These are phyloP conservation scores for Ptychoptera contaminata DNA, from an alignment of 2,888 invertebrate genomes.

Conservation along the genomic window DNA sequence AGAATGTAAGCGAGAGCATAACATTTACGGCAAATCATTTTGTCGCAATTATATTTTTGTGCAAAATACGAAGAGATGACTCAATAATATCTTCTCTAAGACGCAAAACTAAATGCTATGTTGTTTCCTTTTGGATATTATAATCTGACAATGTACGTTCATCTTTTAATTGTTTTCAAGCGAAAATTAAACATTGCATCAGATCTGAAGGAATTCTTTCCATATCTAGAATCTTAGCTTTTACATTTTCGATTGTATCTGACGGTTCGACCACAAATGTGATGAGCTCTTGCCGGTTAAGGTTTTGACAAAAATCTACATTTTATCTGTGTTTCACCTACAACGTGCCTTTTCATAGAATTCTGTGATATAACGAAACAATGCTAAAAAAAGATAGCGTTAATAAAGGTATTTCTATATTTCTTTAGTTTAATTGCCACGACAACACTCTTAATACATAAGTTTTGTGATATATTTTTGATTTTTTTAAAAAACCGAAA, in stretches of 20 bases:
- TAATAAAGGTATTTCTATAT: too few relatives aligned
- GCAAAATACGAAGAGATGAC: slow-evolving; percentile 92
- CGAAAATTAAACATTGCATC: slow-evolving; percentile 80
- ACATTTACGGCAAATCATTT: slow-evolving; percentile 99
- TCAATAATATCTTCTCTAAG: slow-evolving; percentile 91
- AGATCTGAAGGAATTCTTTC: slow-evolving; percentile 86
- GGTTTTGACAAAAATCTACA: slow-evolving; percentile 97
- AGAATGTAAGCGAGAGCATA: slow-evolving; percentile 97
- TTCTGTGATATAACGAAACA: too few relatives aligned
- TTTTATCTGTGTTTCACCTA: slow-evolving; percentile 32
- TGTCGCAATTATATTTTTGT: slow-evolving; percentile 99
- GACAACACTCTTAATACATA: too few relatives aligned
- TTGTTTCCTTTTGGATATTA: slow-evolving; percentile 91
- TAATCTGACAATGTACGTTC: slow-evolving; percentile 84
- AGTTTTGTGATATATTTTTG: too few relatives aligned
- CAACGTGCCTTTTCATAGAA: too few relatives aligned
- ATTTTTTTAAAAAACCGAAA: too few relatives aligned
- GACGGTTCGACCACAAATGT: slow-evolving; percentile 85
- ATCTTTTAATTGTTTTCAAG: slow-evolving; percentile 89
- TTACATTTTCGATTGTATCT: slow-evolving; percentile 90
- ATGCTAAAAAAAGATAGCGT: too few relatives aligned
- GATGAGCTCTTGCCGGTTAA: slow-evolving; percentile 85
- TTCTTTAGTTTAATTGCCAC: too few relatives aligned
- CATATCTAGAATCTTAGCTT: slow-evolving; percentile 82
- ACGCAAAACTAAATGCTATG: slow-evolving; percentile 85